Evolutionary conservation across 2,113 vertebrate species (phyloP), one percentile per base, ranked within the genome.

Genomic region (Otis tarda): DNA sequence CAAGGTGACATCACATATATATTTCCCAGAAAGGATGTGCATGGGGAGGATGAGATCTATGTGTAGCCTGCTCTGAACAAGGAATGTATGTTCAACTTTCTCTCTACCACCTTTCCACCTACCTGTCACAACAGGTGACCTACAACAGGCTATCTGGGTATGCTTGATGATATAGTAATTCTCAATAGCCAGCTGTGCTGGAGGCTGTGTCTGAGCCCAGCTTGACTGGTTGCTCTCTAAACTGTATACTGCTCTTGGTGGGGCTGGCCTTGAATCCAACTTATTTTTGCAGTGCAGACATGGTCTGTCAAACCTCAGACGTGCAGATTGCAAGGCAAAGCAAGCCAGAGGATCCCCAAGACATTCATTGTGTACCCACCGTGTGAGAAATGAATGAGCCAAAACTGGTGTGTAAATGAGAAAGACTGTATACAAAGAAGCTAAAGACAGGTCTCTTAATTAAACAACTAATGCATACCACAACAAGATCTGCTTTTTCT

Each of bases 361-460:
- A 41, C 22, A 59, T 27, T 24, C 11, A 1, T 5, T 37, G 10
- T 16, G 9, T 52, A 64, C 21, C 24, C 16, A 61, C 7, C 25
- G 22, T 22, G 24, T 0, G 4, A 93, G 71, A 90, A 88, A 88
- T 0, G 0, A 64, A 47, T 19, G 13, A 2, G 0, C 6, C 7
- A 23, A 75, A 89, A 71, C 7, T 31, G 14, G 10, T 7, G n/a
- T 45, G 11, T 55, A 68, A 68, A 30, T 68, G 68, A 76, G 17
- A 68, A 81, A 81, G 13, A 14, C 52, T 84, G 23, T 27, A 55
- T 35, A n/a, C 37, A 53, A 4, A 83, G 53, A 68, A 24, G 15
- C 5, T 69, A 45, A 92, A 79, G 25, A 49, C 14, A 83, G 11
- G 7, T 28, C 14, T 80, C 18, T 57, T 80, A 83, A 77, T 60